Percentiles rank a stretch among this genome's conserved stretches.
phyloP scores from a whole-genome alignment of 1,140 invertebrate species.

The Drosophila navojoa region DNA sequence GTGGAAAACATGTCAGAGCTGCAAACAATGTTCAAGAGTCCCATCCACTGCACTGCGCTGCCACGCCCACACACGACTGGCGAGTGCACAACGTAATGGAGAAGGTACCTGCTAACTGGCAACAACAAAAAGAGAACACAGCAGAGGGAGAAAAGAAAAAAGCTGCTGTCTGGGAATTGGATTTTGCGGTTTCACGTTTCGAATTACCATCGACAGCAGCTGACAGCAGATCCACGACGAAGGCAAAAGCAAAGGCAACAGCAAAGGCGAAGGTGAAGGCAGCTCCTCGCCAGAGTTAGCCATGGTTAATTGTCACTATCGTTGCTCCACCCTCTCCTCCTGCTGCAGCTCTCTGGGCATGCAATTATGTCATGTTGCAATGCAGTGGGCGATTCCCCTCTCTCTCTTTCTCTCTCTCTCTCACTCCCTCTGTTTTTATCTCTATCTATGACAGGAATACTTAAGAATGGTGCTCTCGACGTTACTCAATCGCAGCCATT shows the following conservation, averaged over 20 bases:
- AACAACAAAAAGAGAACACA: too few relatives aligned
- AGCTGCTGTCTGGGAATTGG: constrained; percentile 78
- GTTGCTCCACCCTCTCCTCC: constrained; percentile 34
- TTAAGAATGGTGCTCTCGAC: constrained; percentile 18
- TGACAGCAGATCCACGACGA: constrained; percentile 51
- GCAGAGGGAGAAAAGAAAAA: constrained; percentile 1
- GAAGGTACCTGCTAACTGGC: constrained; percentile 22
- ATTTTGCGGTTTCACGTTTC: constrained; percentile 81
- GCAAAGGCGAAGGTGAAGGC: constrained; percentile 16
- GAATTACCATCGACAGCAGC: constrained; percentile 79
- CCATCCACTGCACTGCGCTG: background rate
- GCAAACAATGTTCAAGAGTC: constrained; percentile 45
- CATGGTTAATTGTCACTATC: constrained; percentile 79
- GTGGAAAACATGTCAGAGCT: constrained; percentile 66
- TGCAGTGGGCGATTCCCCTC: constrained; percentile 54
- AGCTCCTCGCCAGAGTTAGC: constrained; percentile 58
- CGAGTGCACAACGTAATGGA: constrained; percentile 34
- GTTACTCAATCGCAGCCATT: constrained; percentile 48
- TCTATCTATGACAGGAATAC: constrained; percentile 5
- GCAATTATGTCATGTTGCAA: constrained; percentile 68
- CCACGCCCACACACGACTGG: constrained; percentile 35
- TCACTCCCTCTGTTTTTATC: background rate
- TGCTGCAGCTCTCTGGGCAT: constrained; percentile 23
- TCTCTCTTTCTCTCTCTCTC: constrained; percentile 1
- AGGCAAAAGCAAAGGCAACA: background rate